Evolutionary conservation across 2,113 vertebrate genomes (phyloP).

Genomic region (Turnix velox): DNA sequence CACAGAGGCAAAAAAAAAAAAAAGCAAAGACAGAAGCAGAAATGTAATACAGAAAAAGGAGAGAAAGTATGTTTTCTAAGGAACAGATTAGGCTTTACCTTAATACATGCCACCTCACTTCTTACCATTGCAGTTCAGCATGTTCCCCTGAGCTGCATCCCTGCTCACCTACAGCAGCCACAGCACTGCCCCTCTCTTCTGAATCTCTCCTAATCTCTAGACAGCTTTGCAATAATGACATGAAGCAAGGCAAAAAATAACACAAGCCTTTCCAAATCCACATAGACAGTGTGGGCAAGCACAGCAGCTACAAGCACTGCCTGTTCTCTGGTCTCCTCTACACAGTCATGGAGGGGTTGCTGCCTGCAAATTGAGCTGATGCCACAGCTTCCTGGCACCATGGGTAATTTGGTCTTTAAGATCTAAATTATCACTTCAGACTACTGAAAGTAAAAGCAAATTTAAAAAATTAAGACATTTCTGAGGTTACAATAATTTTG

Average conservation of each 20-base stretch:
- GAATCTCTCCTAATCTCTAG: rapidly evolving
- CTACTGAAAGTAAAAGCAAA: neutral
- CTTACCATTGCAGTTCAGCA: neutral
- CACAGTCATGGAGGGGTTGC: rapidly evolving
- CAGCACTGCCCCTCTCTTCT: neutral
- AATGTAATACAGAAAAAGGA: neutral
- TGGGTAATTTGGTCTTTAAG: neutral
- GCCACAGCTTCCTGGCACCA: neutral
- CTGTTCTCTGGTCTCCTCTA: neutral
- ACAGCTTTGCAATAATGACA: neutral
- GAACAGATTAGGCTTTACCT: neutral
- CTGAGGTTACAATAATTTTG: neutral
- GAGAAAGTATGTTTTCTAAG: neutral
- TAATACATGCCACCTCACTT: neutral
- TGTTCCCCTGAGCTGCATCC: neutral
- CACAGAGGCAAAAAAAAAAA: neutral
- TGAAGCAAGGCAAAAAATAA: neutral
- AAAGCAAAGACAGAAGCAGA: neutral
- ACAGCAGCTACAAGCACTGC: neutral
- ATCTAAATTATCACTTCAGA: neutral
- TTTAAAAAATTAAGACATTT: neutral
- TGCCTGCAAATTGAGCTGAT: neutral
- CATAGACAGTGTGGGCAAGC: rapidly evolving
- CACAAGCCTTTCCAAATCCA: neutral
- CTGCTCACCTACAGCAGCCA: neutral